Conservation (phyloP, 1,140 invertebrate genomes). For the Megathymus violae region DNA sequence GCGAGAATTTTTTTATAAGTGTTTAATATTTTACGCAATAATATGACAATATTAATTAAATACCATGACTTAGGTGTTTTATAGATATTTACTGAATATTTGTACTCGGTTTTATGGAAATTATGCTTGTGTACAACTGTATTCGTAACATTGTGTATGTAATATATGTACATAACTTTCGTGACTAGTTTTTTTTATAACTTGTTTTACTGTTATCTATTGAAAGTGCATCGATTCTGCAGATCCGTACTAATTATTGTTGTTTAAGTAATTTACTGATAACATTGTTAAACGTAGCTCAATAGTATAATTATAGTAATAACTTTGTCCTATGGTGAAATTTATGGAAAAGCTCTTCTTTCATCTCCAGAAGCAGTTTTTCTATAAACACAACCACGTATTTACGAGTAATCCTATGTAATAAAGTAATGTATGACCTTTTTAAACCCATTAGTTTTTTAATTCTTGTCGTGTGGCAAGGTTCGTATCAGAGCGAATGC, state of each 20-base stretch:
- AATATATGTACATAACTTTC: conserved; percentile 71
- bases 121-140: conserved; percentile 18
- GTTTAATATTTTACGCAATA: conserved; percentile 19
- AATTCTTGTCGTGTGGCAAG: conserved; percentile 12
- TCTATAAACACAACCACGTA: conserved; percentile 1
- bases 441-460: conserved; percentile 9
- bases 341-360: conserved; percentile 4
- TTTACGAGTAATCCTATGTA: background rate
- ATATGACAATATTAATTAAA: conserved; percentile 26
- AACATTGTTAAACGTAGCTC: conserved; percentile 34
- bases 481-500: background rate
- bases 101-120: conserved; percentile 26
- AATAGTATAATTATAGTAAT: background rate
- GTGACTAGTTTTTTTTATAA: conserved; percentile 72
- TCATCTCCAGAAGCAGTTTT: background rate
- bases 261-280: conserved; percentile 5
- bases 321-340: background rate
- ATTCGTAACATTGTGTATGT: conserved; percentile 55
- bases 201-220: conserved; percentile 52
- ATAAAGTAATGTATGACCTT: background rate
- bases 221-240: conserved; percentile 44
- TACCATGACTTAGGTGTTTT: conserved; percentile 19
- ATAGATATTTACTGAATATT: conserved; percentile 29
- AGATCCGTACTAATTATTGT: conserved; percentile 1
- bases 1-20: conserved; percentile 12